phyloP scores from a whole-genome alignment of 2,113 vertebrate genomes.

The Plecotus auritus region DNA sequence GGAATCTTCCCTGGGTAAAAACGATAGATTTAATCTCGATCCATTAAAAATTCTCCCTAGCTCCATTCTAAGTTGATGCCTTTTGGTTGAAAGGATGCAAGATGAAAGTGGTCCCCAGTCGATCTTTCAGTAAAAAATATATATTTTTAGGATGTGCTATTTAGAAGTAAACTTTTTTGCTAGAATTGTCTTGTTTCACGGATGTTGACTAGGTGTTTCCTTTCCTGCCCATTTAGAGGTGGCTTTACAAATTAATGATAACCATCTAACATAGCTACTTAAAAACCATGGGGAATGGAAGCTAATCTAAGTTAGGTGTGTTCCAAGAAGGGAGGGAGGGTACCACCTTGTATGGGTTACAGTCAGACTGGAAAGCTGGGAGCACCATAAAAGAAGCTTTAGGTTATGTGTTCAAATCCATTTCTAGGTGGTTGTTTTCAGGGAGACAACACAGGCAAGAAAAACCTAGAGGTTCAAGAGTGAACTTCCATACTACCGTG shows the following conservation, averaged over 20 bases:
- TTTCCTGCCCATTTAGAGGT: not conserved
- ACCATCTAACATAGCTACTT: not conserved
- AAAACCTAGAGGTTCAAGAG: not conserved
- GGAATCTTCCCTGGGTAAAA: slow-evolving; percentile 8
- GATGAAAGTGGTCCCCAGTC: slow-evolving; percentile 27
- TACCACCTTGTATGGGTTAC: not conserved
- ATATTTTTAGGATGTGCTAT: not conserved
- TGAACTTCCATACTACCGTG: not conserved
- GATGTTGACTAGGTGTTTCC: not conserved
- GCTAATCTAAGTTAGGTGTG: not conserved
- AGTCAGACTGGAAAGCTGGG: not conserved
- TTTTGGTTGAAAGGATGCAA: slow-evolving; percentile 43
- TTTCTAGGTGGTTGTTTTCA: not conserved
- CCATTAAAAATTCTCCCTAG: slow-evolving; percentile 58
- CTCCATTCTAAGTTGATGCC: not conserved
- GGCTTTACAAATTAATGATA: not conserved
- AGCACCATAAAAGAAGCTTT: not conserved
- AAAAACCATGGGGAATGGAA: not conserved
- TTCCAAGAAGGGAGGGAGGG: not conserved
- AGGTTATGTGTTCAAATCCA: not conserved
- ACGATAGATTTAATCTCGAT: slow-evolving; percentile 35
- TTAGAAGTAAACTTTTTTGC: not conserved
- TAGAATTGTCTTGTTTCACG: not conserved
- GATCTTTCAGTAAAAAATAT: slow-evolving; percentile 25
- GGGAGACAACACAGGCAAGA: not conserved